Conservation (phyloP, 2,113 vertebrate genomes). For the Gnathonemus echidnorhynchus region DNA sequence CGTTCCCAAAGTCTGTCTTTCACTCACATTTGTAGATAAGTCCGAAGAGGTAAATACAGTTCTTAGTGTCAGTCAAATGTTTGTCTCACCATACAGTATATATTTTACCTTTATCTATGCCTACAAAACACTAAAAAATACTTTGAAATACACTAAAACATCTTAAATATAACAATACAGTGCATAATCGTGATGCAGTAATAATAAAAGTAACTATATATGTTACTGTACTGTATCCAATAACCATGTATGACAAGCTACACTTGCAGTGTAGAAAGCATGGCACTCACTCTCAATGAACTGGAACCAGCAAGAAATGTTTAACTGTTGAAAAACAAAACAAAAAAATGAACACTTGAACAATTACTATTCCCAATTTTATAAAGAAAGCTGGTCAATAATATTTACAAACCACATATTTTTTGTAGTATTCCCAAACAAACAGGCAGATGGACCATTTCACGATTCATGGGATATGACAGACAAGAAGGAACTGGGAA, state of each 20-base stretch:
- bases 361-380: not conserved
- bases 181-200: not conserved
- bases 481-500: not conserved
- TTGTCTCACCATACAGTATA: not conserved
- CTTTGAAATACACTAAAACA: not conserved
- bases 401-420: not conserved
- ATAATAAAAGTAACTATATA: not conserved
- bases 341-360: not conserved
- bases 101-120: not conserved
- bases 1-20: not conserved
- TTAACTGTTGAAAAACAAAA: not conserved
- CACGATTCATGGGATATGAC: not conserved
- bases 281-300: not conserved
- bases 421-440: not conserved
- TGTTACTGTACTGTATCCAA: not conserved
- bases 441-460: not conserved
- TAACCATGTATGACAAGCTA: not conserved
- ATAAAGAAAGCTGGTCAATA: not conserved
- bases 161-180: not conserved
- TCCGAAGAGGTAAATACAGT: not conserved
- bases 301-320: not conserved
- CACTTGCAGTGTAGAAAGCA: not conserved
- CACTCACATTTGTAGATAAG: not conserved
- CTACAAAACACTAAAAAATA: not conserved
- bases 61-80: not conserved